phyloP scores from a whole-genome alignment of 2,888 invertebrate genomes.

The Gisinianus flammeolus region DNA sequence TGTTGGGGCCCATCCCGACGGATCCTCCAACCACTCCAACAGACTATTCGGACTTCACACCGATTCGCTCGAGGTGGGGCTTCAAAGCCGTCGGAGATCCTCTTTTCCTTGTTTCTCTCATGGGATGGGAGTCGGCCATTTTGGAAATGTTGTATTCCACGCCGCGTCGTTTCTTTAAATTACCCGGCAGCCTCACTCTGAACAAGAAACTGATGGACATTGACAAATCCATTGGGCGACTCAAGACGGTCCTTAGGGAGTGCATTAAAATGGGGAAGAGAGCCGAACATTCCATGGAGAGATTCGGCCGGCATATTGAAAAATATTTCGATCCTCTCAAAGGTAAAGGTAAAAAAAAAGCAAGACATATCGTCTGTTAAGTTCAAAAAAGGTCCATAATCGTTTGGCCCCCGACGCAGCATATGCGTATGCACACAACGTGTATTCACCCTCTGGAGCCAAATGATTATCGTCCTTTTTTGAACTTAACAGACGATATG shows the following conservation, averaged over 20 bases:
- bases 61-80: background rate
- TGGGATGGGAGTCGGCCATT: conserved; percentile 21
- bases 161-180: background rate
- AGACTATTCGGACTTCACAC: conserved; percentile 14
- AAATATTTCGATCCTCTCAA: conserved; percentile 22
- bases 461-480: no score
- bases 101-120: background rate
- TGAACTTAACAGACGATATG: no score
- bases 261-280: conserved; percentile 15
- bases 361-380: no score
- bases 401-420: no score
- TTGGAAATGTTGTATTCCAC: conserved; percentile 24
- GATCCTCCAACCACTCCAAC: conserved; percentile 24
- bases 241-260: background rate
- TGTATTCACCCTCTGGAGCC: no score
- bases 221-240: background rate
- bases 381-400: no score
- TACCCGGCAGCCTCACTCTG: background rate
- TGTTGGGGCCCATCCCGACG: conserved; percentile 17
- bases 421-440: no score
- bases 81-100: background rate
- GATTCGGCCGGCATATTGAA: conserved; percentile 7
- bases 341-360: conserved; percentile 2
- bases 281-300: conserved; percentile 20
- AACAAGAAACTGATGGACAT: background rate